Conservation (phyloP, 2,888 invertebrate genomes). For the Eurytoma californica region DNA sequence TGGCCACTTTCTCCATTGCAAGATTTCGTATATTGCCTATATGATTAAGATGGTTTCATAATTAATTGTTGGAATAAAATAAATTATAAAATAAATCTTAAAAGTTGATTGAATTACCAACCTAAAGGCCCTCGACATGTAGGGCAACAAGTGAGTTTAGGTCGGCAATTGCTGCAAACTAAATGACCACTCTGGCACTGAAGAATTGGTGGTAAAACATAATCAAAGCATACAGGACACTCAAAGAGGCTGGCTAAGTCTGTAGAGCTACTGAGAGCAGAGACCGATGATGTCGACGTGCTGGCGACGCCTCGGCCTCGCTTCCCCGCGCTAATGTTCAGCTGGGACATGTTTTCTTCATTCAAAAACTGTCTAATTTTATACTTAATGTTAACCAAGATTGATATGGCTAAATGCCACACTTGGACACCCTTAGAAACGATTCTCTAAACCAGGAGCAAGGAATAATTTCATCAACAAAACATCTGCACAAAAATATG, state of each 20-base stretch:
- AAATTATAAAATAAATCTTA: neutral
- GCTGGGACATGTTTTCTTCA: conserved; percentile 69
- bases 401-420: neutral
- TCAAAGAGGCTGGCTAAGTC: conserved; percentile 94
- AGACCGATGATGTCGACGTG: conserved; percentile 77
- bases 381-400: conserved; percentile 13
- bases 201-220: conserved; percentile 98
- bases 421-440: conserved; percentile 2
- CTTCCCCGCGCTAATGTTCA: conserved; percentile 71
- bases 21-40: conserved; percentile 96
- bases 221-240: conserved; percentile 99
- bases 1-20: conserved; percentile 99
- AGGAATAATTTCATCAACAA: conserved; percentile 17
- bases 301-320: conserved; percentile 71
- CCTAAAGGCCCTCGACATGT: conserved; percentile 97
- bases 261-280: conserved; percentile 84
- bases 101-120: conserved; percentile 58
- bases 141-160: conserved; percentile 97
- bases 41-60: neutral
- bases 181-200: conserved; percentile 99
- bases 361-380: conserved; percentile 22
- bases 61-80: conserved; percentile 16
- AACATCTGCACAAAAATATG: conserved; percentile 11
- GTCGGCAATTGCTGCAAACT: conserved; percentile 97
- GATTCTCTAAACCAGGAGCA: neutral